Conservation (phyloP, 1,140 invertebrate species). For the Lanistes nyassanus region DNA sequence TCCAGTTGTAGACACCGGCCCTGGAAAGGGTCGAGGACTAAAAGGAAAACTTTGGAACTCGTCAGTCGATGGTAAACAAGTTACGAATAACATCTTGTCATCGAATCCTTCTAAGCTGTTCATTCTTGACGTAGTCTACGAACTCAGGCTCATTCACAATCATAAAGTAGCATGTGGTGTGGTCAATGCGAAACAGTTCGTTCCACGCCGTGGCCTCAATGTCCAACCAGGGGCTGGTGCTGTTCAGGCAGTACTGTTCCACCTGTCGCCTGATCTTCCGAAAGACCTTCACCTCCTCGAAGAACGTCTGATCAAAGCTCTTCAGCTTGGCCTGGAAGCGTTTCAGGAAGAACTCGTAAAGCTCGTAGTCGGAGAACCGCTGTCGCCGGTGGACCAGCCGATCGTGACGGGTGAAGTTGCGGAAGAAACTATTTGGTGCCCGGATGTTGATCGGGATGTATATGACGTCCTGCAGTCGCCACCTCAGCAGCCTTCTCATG, state of each 20-base stretch:
- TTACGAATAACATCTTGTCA: too few species aligned
- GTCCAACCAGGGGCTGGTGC: neutral
- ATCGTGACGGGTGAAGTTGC: constrained; percentile 2
- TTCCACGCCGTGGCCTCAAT: neutral
- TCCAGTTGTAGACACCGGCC: too few species aligned
- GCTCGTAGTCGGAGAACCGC: constrained; percentile 4
- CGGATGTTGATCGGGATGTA: constrained; percentile 28
- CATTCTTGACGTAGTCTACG: neutral
- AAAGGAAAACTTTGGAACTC: too few species aligned
- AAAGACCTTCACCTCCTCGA: constrained; percentile 7
- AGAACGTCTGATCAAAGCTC: neutral
- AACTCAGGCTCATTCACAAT: neutral
- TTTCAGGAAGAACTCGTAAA: constrained; percentile 15
- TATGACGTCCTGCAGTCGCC: constrained; percentile 48
- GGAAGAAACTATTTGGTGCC: neutral
- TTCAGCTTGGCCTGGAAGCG: neutral
- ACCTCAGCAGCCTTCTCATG: constrained; percentile 42
- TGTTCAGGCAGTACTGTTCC: neutral
- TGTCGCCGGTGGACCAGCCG: neutral
- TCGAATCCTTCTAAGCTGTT: too few species aligned
- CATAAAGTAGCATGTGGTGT: neutral
- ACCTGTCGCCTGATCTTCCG: neutral
- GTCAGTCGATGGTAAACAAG: too few species aligned
- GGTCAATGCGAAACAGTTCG: neutral
- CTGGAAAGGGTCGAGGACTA: too few species aligned